Base-by-base conservation (phyloP, 2,113 vertebrate genomes). In the Xenus cinereus region DNA sequence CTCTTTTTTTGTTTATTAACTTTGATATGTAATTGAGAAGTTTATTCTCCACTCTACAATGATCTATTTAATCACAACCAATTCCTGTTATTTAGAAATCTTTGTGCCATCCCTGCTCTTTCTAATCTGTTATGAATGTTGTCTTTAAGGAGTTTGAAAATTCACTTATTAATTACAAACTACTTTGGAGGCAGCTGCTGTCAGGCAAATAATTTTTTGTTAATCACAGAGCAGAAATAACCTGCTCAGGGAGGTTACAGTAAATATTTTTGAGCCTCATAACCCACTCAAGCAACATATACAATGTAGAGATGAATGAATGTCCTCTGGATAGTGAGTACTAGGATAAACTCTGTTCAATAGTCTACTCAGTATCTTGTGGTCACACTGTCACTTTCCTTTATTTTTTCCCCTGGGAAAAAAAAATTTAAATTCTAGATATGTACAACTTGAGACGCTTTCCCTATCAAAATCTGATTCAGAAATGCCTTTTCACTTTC, bases 111-210 rank as follows among this genome's bases (percentile, higher is more conserved):
- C 45, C 75, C 66, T 89, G 53, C 75, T 91, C 79, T 79, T 62
- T 72, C 75, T 93, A 97, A 97, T 96, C 90, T 96, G 64, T 64
- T 73, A 62, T 41, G 60, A 95, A 87, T 51, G 5, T 89, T 89
- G 72, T 90, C 92, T 96, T 96, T 84, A 96, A 98, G 84, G 75
- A 89, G 84, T 87, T 84, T 90, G 93, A 96, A 93, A 95, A 96
- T 88, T 84, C 88, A 93, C 33, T 46, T 96, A 96, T 95, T 97
- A 97, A 98, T 98, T 96, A 93, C 79, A 94, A 96, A 64, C 57
- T 92, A 91, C 93, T 97, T 96, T 93, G 90, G 91, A 98, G 95
- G 43, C 0, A 2, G 64, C 73, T 97, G 80, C 81, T 96, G 51
- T 82, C 89, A 89, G 73, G 59, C 69, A 97, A 94, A 79, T 86